A percentile compares a stretch with the other conserved stretches of the same genome.
Conservation (phyloP, 2,113 vertebrate species). For the Hemiscyllium ocellatum region DNA sequence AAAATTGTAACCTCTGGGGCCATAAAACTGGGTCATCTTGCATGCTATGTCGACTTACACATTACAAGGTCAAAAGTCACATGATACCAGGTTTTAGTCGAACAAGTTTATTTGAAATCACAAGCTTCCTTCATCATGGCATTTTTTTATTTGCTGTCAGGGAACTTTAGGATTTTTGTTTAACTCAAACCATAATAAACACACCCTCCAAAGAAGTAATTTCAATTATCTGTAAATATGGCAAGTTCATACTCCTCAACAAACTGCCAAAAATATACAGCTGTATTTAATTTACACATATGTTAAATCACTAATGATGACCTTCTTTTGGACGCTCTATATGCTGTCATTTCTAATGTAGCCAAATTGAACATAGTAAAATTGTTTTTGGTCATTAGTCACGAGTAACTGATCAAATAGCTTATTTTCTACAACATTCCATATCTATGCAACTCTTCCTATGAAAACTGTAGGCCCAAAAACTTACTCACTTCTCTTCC, state of each 20-base stretch:
- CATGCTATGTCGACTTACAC: too few species aligned
- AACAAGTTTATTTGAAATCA: too few species aligned
- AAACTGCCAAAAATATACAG: background rate
- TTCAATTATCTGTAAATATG: background rate
- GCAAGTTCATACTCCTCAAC: background rate
- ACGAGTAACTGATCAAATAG: background rate
- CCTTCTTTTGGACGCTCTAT: background rate
- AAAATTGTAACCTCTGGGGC: too few species aligned
- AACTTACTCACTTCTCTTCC: background rate
- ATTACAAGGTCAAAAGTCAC: too few species aligned
- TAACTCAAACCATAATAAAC: background rate
- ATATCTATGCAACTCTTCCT: background rate
- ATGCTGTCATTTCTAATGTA: background rate
- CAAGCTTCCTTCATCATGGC: too few species aligned
- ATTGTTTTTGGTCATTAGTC: background rate
- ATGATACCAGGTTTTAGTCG: too few species aligned
- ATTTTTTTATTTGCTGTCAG: background rate
- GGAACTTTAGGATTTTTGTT: background rate
- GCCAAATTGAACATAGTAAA: conserved; percentile 4
- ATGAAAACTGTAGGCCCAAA: background rate
- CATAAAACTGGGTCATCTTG: too few species aligned
- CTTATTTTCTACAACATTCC: background rate
- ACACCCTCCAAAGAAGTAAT: background rate
- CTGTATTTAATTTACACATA: conserved; percentile 13
- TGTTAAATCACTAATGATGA: background rate